phyloP scores from a whole-genome alignment of 2,888 invertebrate genomes.

The Leuctra nigra region DNA sequence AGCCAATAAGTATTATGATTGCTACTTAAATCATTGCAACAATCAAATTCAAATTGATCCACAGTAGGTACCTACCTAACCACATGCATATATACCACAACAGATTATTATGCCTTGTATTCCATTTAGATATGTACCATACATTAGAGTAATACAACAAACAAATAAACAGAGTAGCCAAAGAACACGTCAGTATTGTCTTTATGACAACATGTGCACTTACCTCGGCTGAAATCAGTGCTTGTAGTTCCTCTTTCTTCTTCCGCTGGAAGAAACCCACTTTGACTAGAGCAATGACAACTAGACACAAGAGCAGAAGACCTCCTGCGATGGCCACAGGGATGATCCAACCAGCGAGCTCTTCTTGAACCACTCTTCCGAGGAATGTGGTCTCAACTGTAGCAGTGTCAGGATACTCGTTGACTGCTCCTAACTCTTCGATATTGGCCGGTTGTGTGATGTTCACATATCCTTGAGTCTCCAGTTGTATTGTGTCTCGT shows the following conservation, averaged over 20 bases:
- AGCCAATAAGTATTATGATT: too few species aligned
- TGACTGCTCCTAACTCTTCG: neutral
- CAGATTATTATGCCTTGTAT: too few species aligned
- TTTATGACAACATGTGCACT: too few species aligned
- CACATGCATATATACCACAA: too few species aligned
- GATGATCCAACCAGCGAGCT: neutral
- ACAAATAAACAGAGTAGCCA: too few species aligned
- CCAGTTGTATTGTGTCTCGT: neutral
- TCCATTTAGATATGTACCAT: too few species aligned
- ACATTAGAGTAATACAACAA: too few species aligned
- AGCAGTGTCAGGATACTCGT: neutral
- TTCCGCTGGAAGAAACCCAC: constrained; percentile 18
- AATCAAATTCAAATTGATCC: too few species aligned
- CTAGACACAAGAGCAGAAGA: constrained; percentile 7
- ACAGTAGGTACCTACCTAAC: too few species aligned
- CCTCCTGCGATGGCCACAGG: neutral
- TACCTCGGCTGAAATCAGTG: neutral
- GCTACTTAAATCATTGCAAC: too few species aligned
- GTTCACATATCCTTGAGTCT: neutral
- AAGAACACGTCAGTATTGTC: too few species aligned
- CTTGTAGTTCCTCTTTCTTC: constrained; percentile 13
- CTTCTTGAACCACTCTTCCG: neutral
- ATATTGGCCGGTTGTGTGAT: neutral
- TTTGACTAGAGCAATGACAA: constrained; percentile 12
- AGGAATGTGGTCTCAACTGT: neutral